phyloP scores from a whole-genome alignment of 2,888 invertebrate genomes.

The Torymus auratus region DNA sequence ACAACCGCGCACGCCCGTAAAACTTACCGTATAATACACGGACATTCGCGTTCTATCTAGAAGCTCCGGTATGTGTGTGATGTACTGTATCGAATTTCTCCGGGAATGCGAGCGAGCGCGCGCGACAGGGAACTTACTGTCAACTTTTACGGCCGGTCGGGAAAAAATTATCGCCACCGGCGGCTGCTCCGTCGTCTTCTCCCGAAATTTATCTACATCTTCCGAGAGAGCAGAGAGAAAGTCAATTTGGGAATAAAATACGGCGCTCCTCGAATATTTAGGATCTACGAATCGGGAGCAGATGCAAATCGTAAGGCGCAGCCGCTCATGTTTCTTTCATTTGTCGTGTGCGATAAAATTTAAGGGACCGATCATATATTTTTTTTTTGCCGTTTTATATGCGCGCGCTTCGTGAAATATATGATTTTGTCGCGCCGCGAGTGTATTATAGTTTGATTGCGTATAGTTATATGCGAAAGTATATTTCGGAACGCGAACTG shows the following conservation, averaged over 20 bases:
- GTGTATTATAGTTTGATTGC: no score
- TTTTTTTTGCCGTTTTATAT: no score
- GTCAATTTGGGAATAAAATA: not conserved
- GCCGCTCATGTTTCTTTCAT: not conserved
- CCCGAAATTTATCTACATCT: constrained; percentile 17
- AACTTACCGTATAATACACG: no score
- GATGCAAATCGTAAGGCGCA: not conserved
- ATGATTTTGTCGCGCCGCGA: no score
- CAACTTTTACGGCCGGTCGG: constrained; percentile 20
- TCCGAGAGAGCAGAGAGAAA: not conserved
- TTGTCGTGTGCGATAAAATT: no score
- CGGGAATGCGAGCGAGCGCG: not conserved
- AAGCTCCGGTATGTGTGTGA: not conserved
- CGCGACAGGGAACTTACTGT: constrained; percentile 5
- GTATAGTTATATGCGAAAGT: no score
- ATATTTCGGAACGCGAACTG: no score
- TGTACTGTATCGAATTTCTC: constrained; percentile 23
- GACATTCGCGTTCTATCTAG: not conserved
- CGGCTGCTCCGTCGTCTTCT: not conserved
- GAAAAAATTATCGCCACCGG: constrained; percentile 34
- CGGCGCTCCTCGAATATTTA: constrained; percentile 2
- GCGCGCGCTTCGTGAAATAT: no score
- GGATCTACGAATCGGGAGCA: constrained; percentile 11
- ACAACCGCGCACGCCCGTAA: not conserved
- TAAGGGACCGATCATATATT: no score